Evolutionary conservation across 2,888 invertebrate genomes (phyloP), one percentile per base, ranked within the genome.

Genomic region (Thecocarcelia acutangulata): DNA sequence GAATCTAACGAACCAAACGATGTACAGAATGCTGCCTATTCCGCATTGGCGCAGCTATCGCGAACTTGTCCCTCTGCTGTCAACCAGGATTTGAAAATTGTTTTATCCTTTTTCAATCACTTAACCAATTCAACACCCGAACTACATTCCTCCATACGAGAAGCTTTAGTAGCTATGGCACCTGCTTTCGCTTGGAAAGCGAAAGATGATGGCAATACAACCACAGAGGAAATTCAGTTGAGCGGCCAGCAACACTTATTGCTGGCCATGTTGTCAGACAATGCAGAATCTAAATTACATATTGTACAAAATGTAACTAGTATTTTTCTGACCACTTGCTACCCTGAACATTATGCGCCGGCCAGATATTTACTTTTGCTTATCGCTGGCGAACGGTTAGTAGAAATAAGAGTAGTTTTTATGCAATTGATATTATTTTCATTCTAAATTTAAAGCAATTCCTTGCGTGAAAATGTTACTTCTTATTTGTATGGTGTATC

Each of bases 241-340:
- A 88, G 85, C 56, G 87, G 90, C 3, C 90, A 90, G 72, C 91
- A 91, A 83, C 88, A 90, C 83, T 87, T 93, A 56, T 90, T 94
- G 88, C 92, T 93, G 86, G 94, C 94, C n/a, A 91, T 95, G 85
- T 90, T 95, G 17, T 93, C 95, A 88, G 92, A 94, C 90, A 94
- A 96, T 91, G 94, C 96, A 87, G 93, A 95, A 91, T 93, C 94
- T 44, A 94, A 95, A 17, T 94, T 97, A 85, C 92, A 94, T 1
- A 95, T 96, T 92, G 94, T 95, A 46, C 93, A 97, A 76, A 95
- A 96, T 90, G 94, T 96, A 46, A 96, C 96, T 3, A 96, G 95
- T 86, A 93, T 96, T 79, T 97, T 96, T 87, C 93, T 96, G 0
- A 94, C 95, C 3, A 93, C 93, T 8, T 95, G 97, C 84, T 98